Base-by-base conservation (phyloP, 2,797 vertebrate species). In the Enteromius radiatus region DNA sequence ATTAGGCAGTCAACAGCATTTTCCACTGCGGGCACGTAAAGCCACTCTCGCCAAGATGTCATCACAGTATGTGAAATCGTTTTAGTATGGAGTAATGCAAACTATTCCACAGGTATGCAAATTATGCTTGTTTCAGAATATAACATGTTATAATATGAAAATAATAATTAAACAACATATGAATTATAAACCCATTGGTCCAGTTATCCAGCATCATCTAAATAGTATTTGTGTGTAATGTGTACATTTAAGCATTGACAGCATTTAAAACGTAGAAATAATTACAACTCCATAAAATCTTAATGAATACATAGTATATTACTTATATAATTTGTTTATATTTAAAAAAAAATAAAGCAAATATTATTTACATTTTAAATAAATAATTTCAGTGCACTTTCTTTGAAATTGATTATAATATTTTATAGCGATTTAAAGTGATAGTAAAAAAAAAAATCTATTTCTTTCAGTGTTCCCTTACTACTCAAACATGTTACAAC, bases 1-100 rank as follows among this genome's bases (percentile, higher is more conserved):
- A 89, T 89, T 85, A 86, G 83, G 68, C 65, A 86, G 86, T 80
- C 80, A 82, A 67, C 83, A 73, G 73, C 43, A 54, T 81, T 84
- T 86, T 80, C 77, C 64, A 82, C 68, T 61, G 84, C 78, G 31
- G 63, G 80, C 79, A 59, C 28, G 67, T 68, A 84, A 43, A 79
- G 31, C 47, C 75, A 2, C 68, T 74, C 36, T 82, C 52, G 12
- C 65, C 67, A 71, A 59, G 73, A 63, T 80, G 41, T 80, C 71
- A 63, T 68, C 38, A 14, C 10, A 23, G 36, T 43, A 81, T 43
- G 68, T 28, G 49, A 76, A 80, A 80, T 54, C 17, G 47, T 28
- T 69, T 73, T 47, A 68, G 14, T 47, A 31, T n/a, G 19, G 3
- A 71, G 36, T 54, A 69, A 33, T 61, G 56, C 47, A 70, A 64